These are phyloP conservation scores for Pyxicephalus adspersus DNA, from an alignment of 2,113 vertebrate genomes.

Conservation along the genomic window DNA sequence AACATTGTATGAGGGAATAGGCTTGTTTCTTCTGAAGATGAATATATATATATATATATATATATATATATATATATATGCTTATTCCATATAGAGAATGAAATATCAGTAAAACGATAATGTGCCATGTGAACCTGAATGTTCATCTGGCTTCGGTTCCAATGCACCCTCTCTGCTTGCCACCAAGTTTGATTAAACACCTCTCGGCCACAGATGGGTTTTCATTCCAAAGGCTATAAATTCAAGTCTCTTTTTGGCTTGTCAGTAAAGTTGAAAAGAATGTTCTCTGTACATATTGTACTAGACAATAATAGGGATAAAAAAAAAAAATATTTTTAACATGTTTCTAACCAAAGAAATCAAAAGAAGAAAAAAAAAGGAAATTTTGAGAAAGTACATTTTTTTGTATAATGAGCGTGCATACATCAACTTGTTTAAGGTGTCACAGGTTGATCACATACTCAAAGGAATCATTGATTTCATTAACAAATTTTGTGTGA, in stretches of 20 bases:
- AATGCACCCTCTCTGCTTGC: slow-evolving; percentile 19
- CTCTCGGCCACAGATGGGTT: slow-evolving; percentile 37
- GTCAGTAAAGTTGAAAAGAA: slow-evolving; percentile 32
- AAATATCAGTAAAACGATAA: slow-evolving; percentile 14
- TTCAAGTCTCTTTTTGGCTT: slow-evolving; percentile 16
- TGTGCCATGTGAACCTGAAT: slow-evolving; percentile 33
- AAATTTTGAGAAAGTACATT: not conserved
- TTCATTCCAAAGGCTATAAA: slow-evolving; percentile 40
- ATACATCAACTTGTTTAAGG: no score
- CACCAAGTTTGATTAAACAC: slow-evolving; percentile 43
- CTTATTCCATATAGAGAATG: slow-evolving; percentile 4
- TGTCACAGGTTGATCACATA: no score
- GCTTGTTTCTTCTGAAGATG: no score
- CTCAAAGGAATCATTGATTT: no score
- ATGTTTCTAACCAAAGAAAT: no score
- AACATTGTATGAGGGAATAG: no score
- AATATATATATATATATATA: no score
- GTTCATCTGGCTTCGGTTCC: slow-evolving; percentile 22
- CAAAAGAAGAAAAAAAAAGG: not conserved
- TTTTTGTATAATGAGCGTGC: no score
- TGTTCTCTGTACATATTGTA: slow-evolving; percentile 8
- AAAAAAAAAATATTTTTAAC: not conserved
- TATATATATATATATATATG: no score
- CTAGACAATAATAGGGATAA: not conserved
- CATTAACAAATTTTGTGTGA: no score